phyloP scores from a whole-genome alignment of 2,888 invertebrate genomes.

The Napeogenes sylphis region DNA sequence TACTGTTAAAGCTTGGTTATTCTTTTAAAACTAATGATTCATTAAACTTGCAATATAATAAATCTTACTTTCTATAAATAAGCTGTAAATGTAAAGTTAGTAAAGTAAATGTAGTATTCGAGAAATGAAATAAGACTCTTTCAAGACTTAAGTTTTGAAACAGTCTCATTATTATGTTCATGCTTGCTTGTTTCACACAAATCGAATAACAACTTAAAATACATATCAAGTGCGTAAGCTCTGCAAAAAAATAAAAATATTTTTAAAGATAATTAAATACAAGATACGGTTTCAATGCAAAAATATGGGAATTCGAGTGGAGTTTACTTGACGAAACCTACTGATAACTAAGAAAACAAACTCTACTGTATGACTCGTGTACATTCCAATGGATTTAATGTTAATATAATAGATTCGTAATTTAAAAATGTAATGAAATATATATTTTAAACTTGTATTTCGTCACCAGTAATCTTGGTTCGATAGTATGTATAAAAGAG shows the following conservation, averaged over 20 bases:
- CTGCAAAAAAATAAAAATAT: conserved; percentile 48
- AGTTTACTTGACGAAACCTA: conserved; percentile 33
- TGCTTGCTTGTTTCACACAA: conserved; percentile 20
- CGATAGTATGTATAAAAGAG: conserved; percentile 41
- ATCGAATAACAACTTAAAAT: conserved; percentile 20
- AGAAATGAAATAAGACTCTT: background rate
- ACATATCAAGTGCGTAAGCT: conserved; percentile 61
- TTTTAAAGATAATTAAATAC: conserved; percentile 14
- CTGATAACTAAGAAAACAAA: conserved; percentile 17
- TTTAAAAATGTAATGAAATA: conserved; percentile 11
- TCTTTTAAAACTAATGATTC: background rate
- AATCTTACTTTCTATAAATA: background rate
- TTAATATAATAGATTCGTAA: conserved; percentile 17
- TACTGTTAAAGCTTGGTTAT: background rate
- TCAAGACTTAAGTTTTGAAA: conserved; percentile 8
- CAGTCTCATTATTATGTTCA: conserved; percentile 16
- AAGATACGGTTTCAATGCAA: conserved; percentile 24
- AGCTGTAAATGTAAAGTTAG: no score
- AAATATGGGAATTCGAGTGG: conserved; percentile 21
- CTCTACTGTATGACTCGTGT: conserved; percentile 16
- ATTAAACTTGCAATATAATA: background rate
- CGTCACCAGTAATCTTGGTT: conserved; percentile 59
- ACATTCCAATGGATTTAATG: conserved; percentile 20
- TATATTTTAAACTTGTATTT: conserved; percentile 43
- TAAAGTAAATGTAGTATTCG: background rate